Conservation (phyloP, 2,888 invertebrate species). For the Lottia gigantea region DNA sequence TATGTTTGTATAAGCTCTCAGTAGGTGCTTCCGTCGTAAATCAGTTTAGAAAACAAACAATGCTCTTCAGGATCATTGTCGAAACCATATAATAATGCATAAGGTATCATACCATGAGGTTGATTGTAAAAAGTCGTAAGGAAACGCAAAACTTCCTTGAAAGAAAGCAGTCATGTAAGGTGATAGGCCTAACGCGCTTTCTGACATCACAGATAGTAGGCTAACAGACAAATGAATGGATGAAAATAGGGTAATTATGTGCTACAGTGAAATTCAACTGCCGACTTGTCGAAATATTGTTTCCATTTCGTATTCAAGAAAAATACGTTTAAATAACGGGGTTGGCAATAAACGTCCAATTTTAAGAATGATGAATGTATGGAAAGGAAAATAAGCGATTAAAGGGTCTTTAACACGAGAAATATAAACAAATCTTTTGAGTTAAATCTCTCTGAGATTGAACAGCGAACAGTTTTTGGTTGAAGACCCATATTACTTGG, state of each 20-base stretch:
- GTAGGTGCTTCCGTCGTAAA: slow-evolving; percentile 17
- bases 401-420: slow-evolving; percentile 23
- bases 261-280: slow-evolving; percentile 1
- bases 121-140: neutral
- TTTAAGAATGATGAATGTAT: slow-evolving; percentile 16
- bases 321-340: slow-evolving; percentile 7
- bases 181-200: neutral
- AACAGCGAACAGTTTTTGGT: slow-evolving; percentile 6
- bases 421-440: slow-evolving; percentile 25
- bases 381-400: neutral
- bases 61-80: slow-evolving; percentile 12
- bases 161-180: slow-evolving; percentile 5
- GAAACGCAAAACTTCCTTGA: neutral
- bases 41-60: slow-evolving; percentile 23
- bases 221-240: slow-evolving; percentile 18
- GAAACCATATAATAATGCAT: neutral
- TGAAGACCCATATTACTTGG: slow-evolving; percentile 4
- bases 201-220: neutral
- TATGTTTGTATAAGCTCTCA: slow-evolving; percentile 22
- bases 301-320: slow-evolving; percentile 7
- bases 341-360: slow-evolving; percentile 4
- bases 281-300: slow-evolving; percentile 18
- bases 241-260: slow-evolving; percentile 18
- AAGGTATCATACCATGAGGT: neutral
- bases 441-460: slow-evolving; percentile 17